phyloP scores from a whole-genome alignment of 2,888 invertebrate genomes.

The Ganaspis brasiliensis region DNA sequence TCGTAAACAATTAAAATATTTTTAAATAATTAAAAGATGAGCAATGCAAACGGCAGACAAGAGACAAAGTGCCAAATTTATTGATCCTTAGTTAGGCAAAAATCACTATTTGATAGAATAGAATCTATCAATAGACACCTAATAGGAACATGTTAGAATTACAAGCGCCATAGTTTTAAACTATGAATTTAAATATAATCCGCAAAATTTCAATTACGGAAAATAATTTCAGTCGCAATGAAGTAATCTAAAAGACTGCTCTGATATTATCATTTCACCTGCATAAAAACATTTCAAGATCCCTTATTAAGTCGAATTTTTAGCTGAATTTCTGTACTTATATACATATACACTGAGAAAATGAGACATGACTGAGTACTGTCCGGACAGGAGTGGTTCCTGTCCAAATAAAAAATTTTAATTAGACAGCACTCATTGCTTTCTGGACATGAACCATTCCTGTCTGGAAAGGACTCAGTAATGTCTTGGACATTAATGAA shows the following conservation, averaged over 20 bases:
- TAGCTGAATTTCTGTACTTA: conserved; percentile 16
- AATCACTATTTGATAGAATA: conserved; percentile 20
- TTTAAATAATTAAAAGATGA: neutral
- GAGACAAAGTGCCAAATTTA: conserved; percentile 38
- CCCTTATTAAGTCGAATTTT: neutral
- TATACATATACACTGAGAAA: neutral
- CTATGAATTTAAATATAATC: conserved; percentile 35
- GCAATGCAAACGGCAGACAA: conserved; percentile 23
- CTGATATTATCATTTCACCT: conserved; percentile 32
- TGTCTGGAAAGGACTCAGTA: too few relatives aligned
- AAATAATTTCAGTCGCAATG: conserved; percentile 11
- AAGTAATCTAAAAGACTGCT: conserved; percentile 30
- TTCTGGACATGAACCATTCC: too few relatives aligned
- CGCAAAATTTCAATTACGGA: conserved; percentile 16
- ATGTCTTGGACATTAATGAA: too few relatives aligned
- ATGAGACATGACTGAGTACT: too few relatives aligned
- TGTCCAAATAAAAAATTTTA: too few relatives aligned
- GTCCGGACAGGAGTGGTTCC: too few relatives aligned
- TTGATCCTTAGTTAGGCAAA: conserved; percentile 24
- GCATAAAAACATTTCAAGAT: neutral
- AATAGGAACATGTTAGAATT: conserved; percentile 17
- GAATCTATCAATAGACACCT: neutral
- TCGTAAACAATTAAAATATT: too few relatives aligned
- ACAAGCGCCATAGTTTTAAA: conserved; percentile 36
- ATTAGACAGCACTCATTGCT: too few relatives aligned